Evolutionary conservation across 2,888 invertebrate genomes (phyloP).

Genomic region (Idaea straminata): DNA sequence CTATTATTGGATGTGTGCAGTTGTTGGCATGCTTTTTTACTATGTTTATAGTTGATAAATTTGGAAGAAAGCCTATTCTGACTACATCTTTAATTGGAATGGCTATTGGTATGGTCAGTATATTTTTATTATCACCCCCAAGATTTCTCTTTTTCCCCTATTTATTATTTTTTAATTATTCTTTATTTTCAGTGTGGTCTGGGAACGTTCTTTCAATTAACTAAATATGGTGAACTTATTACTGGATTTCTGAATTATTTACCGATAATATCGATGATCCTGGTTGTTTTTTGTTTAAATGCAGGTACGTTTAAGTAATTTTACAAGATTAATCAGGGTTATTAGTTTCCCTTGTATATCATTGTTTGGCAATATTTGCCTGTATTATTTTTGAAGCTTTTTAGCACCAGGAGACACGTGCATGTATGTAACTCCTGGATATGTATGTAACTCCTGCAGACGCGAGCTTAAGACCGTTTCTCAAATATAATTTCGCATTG

Average conservation of each 20-base stretch:
- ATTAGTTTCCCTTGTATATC: no score
- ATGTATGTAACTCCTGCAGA: no score
- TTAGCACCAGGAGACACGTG: no score
- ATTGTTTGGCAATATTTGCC: no score
- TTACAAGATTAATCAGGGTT: no score
- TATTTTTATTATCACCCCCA: neutral
- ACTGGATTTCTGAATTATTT: constrained; percentile 15
- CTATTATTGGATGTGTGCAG: constrained; percentile 4
- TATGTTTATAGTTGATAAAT: neutral
- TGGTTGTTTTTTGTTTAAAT: constrained; percentile 10
- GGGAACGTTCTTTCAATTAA: constrained; percentile 14
- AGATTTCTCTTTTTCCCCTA: neutral
- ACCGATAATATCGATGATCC: constrained; percentile 10
- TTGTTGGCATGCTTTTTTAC: neutral
- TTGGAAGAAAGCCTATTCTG: constrained; percentile 4
- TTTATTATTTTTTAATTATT: no score
- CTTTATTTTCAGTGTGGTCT: constrained; percentile 15
- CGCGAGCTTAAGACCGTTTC: no score
- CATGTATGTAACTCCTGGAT: no score
- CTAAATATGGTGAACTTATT: constrained; percentile 2
- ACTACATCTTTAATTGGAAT: neutral
- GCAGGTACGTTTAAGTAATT: constrained; percentile 7
- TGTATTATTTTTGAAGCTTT: no score
- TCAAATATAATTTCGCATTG: no score
- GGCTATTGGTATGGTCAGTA: neutral